These are phyloP conservation scores for Oncorhynchus mykiss DNA, from an alignment of 2,113 vertebrate species.

Conservation along the genomic window DNA sequence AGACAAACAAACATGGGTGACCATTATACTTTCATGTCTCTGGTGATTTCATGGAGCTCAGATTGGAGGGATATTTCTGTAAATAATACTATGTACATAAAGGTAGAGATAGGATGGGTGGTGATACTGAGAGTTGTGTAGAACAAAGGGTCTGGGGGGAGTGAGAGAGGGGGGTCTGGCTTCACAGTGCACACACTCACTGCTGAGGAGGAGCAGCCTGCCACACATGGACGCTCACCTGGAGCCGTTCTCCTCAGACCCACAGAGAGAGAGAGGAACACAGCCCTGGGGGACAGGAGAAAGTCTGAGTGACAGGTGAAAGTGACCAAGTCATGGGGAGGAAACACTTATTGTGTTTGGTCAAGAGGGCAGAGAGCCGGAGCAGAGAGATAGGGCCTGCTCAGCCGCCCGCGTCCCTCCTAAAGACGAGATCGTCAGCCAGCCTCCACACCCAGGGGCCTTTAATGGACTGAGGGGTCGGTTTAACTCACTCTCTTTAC, in stretches of 20 bases:
- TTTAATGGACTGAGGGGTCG: constrained; percentile 8
- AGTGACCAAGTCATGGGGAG: constrained; percentile 58
- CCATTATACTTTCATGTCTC: too few relatives aligned
- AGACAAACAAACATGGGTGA: background rate
- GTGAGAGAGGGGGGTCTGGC: too few relatives aligned
- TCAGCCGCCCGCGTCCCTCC: constrained; percentile 47
- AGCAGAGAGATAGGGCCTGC: constrained; percentile 12
- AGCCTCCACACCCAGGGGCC: background rate
- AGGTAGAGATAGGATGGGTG: background rate
- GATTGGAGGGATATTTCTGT: too few relatives aligned
- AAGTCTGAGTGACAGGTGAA: constrained; percentile 73
- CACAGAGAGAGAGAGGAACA: constrained; percentile 12
- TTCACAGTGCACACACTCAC: too few relatives aligned
- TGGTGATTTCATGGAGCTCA: too few relatives aligned
- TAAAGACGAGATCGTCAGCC: constrained; percentile 40
- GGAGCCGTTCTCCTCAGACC: constrained; percentile 7
- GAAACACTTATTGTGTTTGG: constrained; percentile 67
- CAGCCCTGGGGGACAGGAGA: constrained; percentile 4
- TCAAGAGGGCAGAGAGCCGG: constrained; percentile 36
- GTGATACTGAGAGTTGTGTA: too few relatives aligned
- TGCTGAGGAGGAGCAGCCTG: constrained; percentile 18
- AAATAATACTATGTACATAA: background rate
- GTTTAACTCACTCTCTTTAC: constrained; percentile 21
- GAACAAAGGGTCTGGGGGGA: too few relatives aligned
- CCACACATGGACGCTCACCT: constrained; percentile 53